Conservation (phyloP, 2,797 vertebrate genomes). For the Zalophus californianus region DNA sequence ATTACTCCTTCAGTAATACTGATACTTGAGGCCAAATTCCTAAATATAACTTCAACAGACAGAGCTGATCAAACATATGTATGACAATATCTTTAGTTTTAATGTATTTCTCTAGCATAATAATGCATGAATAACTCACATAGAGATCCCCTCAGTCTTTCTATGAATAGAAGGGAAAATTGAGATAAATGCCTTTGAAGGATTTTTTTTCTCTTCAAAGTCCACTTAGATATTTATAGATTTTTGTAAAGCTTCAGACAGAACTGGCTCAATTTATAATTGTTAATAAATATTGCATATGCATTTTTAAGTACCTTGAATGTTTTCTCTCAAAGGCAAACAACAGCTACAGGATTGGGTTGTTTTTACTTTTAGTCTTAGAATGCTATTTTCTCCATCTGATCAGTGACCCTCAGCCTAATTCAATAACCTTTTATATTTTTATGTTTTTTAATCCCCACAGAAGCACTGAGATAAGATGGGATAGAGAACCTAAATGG, state of each 20-base stretch:
- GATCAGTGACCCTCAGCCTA: background rate
- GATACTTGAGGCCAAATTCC: conserved; percentile 51
- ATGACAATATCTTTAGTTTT: conserved; percentile 44
- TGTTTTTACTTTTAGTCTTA: conserved; percentile 64
- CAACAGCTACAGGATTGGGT: background rate
- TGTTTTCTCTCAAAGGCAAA: conserved; percentile 42
- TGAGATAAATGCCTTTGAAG: background rate
- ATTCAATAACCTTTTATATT: conserved; percentile 59
- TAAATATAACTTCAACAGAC: conserved; percentile 57
- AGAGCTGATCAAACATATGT: background rate
- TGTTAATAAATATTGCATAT: conserved; percentile 38
- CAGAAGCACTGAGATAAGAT: conserved; percentile 76
- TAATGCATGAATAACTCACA: conserved; percentile 38
- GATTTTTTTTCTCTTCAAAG: conserved; percentile 16
- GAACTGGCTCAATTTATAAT: conserved; percentile 36
- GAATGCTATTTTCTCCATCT: conserved; percentile 55
- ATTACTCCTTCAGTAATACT: background rate
- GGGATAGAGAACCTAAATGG: conserved; percentile 64
- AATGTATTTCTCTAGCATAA: conserved; percentile 36
- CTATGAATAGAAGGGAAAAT: conserved; percentile 39
- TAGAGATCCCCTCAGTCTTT: background rate
- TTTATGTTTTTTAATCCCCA: conserved; percentile 60
- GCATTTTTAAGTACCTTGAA: background rate
- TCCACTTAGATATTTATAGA: background rate
- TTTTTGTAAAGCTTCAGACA: conserved; percentile 33